Conservation (phyloP, 2,888 invertebrate species). For the Drosophila anomalata region DNA sequence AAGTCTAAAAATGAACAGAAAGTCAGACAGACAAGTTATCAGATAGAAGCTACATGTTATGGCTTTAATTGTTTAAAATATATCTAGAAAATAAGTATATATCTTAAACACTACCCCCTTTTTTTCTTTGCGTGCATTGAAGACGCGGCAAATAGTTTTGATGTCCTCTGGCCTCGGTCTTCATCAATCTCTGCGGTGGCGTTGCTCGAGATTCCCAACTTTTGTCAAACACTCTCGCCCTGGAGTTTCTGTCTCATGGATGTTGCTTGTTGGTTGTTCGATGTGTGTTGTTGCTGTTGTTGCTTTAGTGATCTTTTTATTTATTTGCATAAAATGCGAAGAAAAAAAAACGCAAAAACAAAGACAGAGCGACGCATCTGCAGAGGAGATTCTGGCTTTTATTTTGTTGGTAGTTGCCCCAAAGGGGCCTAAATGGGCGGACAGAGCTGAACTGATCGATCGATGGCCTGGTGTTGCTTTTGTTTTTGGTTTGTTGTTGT, state of each 20-base stretch:
- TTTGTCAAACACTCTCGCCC: conserved; percentile 65
- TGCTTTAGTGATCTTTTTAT: conserved; percentile 8
- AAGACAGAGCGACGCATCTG: conserved; percentile 25
- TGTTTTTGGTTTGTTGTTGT: conserved; percentile 29
- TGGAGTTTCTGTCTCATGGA: neutral
- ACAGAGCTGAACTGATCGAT: conserved; percentile 81
- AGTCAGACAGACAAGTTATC: too few relatives aligned
- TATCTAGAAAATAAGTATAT: neutral
- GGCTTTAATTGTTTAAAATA: too few relatives aligned
- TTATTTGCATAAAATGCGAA: conserved; percentile 66
- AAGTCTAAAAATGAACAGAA: too few relatives aligned
- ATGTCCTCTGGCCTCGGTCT: conserved; percentile 32
- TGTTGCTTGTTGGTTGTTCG: neutral
- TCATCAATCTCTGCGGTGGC: conserved; percentile 78
- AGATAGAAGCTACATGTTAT: too few relatives aligned
- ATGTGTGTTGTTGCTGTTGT: neutral
- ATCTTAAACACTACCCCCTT: neutral
- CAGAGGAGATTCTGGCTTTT: conserved; percentile 50
- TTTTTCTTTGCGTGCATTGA: conserved; percentile 1
- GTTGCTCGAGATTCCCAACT: conserved; percentile 47
- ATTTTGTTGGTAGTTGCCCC: conserved; percentile 44
- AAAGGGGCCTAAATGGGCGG: conserved; percentile 80
- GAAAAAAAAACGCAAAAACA: neutral
- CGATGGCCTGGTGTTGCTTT: conserved; percentile 65
- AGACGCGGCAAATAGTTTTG: conserved; percentile 49